Evolutionary conservation across 2,113 vertebrate species (phyloP).

Genomic region (Paratilapia polleni): DNA sequence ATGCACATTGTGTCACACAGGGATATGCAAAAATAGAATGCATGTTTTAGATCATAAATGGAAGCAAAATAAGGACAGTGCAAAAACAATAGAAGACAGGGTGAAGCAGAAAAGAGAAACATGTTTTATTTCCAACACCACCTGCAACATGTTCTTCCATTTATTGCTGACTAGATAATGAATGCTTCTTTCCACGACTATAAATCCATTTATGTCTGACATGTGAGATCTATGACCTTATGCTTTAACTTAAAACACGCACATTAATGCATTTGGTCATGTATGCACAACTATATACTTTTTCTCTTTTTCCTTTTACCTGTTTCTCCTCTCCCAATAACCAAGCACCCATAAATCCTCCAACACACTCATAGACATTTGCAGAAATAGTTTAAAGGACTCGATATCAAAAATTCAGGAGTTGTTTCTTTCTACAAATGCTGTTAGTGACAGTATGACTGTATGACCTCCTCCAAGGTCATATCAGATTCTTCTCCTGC

Average conservation of each 20-base stretch:
- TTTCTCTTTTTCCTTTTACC: neutral
- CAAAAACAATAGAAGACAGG: conserved; percentile 16
- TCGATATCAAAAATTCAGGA: conserved; percentile 17
- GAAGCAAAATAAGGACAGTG: conserved; percentile 3
- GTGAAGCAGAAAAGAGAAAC: neutral
- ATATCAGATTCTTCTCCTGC: conserved; percentile 40
- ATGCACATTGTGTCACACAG: neutral
- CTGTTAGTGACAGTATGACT: conserved; percentile 43
- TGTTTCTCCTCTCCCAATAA: neutral
- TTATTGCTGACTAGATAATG: conserved; percentile 53
- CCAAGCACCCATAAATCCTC: neutral
- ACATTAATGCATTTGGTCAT: neutral
- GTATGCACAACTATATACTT: neutral
- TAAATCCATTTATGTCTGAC: conserved; percentile 49
- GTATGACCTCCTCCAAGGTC: conserved; percentile 63
- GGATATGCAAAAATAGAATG: neutral
- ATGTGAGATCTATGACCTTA: conserved; percentile 40
- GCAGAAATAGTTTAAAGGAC: neutral
- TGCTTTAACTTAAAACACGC: conserved; percentile 19
- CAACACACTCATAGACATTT: neutral
- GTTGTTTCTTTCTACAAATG: conserved; percentile 6
- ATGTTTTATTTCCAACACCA: neutral
- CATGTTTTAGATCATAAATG: conserved; percentile 3
- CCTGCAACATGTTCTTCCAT: conserved; percentile 14
- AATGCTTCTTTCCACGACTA: conserved; percentile 43